Evolutionary conservation across 2,888 invertebrate genomes (phyloP).

Genomic region (Lottia gigantea): DNA sequence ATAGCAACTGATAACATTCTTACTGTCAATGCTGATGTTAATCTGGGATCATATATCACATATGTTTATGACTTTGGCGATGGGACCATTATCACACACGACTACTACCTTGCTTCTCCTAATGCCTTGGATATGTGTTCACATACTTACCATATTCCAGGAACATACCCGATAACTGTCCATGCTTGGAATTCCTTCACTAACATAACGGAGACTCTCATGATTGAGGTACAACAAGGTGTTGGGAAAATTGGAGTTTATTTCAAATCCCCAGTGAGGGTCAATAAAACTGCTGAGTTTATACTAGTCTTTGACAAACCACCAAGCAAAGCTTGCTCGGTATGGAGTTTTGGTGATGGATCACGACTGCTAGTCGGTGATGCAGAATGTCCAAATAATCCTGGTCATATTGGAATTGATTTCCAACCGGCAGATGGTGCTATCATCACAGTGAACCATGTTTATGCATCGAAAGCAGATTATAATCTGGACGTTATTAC

Average conservation of each 20-base stretch:
- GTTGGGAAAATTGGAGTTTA: conserved; percentile 17
- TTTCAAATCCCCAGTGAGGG: conserved; percentile 17
- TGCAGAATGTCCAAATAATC: conserved; percentile 17
- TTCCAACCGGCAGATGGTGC: conserved; percentile 12
- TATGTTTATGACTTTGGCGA: conserved; percentile 27
- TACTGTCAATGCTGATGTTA: conserved; percentile 14
- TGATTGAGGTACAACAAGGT: conserved; percentile 22
- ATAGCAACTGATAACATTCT: conserved; percentile 13
- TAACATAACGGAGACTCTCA: conserved; percentile 14
- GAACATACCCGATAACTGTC: conserved; percentile 14
- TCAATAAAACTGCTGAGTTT: conserved; percentile 21
- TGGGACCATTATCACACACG: conserved; percentile 7
- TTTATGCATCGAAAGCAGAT: conserved; percentile 11
- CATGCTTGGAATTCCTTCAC: conserved; percentile 22
- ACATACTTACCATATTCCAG: conserved; percentile 7
- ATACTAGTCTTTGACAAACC: conserved; percentile 11
- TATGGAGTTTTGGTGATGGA: conserved; percentile 29
- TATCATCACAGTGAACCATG: conserved; percentile 15
- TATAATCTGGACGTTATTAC: conserved; percentile 24
- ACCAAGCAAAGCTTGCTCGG: conserved; percentile 26
- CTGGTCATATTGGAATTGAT: conserved; percentile 14
- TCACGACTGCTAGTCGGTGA: conserved; percentile 21
- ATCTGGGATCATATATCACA: conserved; percentile 20
- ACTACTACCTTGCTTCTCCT: conserved; percentile 7
- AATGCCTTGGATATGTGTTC: conserved; percentile 10